Base-by-base conservation (phyloP, 2,888 invertebrate species). In the Tetragonisca angustula region DNA sequence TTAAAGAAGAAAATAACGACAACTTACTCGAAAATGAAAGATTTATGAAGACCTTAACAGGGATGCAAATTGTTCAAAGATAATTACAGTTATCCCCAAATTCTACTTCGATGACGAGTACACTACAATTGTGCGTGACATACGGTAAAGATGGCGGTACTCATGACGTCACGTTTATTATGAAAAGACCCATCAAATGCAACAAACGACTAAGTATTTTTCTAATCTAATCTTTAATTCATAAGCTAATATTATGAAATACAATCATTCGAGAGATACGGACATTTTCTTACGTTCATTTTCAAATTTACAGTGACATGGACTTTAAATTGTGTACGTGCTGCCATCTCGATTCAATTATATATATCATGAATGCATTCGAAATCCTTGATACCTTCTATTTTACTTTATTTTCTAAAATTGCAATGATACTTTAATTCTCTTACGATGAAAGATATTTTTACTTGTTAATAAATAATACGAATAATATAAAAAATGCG, bases 131-230 rank as follows among this genome's bases (percentile, higher is more conserved):
- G 81, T 78, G 36, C n/a, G 79, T 79, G 88, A 88, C 80, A 82
- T 70, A 78, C 64, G 79, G 77, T 84, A 82, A 91, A 90, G 86
- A 89, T 90, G 90, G 89, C 88, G 89, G 85, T 81, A 67, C 24
- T 32, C 19, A 24, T 89, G 91, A 90, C 85, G 87, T 90, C 87
- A 90, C 19, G 59, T 13, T 76, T 84, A 85, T 85, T 70, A 71
- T 36, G 32, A 62, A 72, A n/a, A 67, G 15, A 54, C 69, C 65
- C 21, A 5, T n/a, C 6, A 61, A 49, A 17, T 49, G 15, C 15
- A 21, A 24, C 17, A 54, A 50, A 11, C 15, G 1, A n/a, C 1
- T 4, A 59, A 2, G 0, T 32, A 32, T 49, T 21, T 17, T 13
- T 2, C 2, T 59, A 76, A 68, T 50, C 72, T 72, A 68, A 71